Percentiles rank a stretch among this genome's conserved stretches.
Evolutionary conservation across 2,113 vertebrate species (phyloP).

Genomic region (Halcyon senegalensis): DNA sequence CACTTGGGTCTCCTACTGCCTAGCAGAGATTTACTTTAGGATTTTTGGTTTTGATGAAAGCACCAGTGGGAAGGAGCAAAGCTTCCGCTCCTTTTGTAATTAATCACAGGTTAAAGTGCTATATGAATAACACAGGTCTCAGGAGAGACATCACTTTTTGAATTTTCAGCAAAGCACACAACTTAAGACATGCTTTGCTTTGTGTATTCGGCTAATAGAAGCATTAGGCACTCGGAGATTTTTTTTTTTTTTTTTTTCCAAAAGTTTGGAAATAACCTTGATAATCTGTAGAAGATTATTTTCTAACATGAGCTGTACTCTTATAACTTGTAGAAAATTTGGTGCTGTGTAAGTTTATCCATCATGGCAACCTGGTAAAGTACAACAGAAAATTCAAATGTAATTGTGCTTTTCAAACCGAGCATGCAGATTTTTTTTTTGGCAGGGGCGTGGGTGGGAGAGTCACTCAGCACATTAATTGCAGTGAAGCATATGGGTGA

Average conservation of each 20-base stretch:
- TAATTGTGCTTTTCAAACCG: neutral
- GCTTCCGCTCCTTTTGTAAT: constrained; percentile 31
- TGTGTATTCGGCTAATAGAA: constrained; percentile 21
- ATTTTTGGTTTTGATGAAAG: constrained; percentile 43
- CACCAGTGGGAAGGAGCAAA: constrained; percentile 9
- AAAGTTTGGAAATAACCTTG: neutral
- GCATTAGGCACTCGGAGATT: neutral
- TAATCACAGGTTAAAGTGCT: constrained; percentile 40
- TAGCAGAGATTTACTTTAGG: constrained; percentile 38
- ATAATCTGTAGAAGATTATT: neutral
- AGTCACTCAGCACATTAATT: neutral
- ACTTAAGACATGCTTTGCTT: neutral
- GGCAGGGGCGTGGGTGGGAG: neutral
- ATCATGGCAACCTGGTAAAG: neutral
- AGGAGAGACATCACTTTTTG: neutral
- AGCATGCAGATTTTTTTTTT: neutral
- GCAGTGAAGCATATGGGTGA: neutral
- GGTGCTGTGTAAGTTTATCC: neutral
- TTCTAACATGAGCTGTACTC: neutral
- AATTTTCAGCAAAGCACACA: constrained; percentile 14
- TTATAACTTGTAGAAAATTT: neutral
- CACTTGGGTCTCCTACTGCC: neutral
- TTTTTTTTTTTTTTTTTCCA: neutral
- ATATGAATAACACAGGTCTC: neutral
- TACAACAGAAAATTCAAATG: neutral